Conservation (phyloP, 2,113 vertebrate species). For the Xyrauchen texanus region DNA sequence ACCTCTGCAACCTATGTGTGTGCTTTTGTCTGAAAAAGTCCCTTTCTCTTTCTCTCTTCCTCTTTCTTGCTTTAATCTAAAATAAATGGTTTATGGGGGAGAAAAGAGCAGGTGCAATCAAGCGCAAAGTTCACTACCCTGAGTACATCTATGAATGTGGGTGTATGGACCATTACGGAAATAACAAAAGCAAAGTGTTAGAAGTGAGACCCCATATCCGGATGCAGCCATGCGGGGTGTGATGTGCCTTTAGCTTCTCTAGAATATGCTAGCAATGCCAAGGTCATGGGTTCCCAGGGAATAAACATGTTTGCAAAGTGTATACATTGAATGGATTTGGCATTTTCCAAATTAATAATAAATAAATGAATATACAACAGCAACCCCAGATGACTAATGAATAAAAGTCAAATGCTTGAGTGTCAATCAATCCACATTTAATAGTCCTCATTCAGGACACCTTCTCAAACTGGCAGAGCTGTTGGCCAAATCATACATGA, state of each 20-base stretch:
- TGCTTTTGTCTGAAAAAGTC: background rate
- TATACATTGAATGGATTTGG: too few species aligned
- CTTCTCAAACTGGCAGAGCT: background rate
- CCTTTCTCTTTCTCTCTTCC: background rate
- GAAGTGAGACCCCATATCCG: too few species aligned
- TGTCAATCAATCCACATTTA: background rate
- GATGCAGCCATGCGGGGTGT: too few species aligned
- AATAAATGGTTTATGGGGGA: constrained; percentile 27
- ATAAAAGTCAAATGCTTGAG: too few species aligned
- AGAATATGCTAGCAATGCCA: too few species aligned
- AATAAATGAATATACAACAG: background rate
- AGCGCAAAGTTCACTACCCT: constrained; percentile 28
- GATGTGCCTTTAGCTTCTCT: too few species aligned
- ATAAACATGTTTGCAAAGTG: too few species aligned
- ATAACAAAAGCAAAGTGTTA: constrained; percentile 23
- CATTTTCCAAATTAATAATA: background rate
- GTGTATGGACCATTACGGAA: constrained; percentile 8
- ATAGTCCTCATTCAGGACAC: background rate
- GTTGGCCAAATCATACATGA: background rate
- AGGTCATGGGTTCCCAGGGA: too few species aligned
- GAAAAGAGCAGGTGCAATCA: constrained; percentile 28
- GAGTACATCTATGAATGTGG: constrained; percentile 27
- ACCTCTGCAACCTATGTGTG: too few species aligned
- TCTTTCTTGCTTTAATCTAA: constrained; percentile 14
- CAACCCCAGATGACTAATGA: background rate